A percentile compares a stretch with the other conserved stretches of the same genome.
These are phyloP conservation scores for Schizopygopsis malacanthus DNA, from an alignment of 2,797 vertebrate genomes.

Conservation along the genomic window DNA sequence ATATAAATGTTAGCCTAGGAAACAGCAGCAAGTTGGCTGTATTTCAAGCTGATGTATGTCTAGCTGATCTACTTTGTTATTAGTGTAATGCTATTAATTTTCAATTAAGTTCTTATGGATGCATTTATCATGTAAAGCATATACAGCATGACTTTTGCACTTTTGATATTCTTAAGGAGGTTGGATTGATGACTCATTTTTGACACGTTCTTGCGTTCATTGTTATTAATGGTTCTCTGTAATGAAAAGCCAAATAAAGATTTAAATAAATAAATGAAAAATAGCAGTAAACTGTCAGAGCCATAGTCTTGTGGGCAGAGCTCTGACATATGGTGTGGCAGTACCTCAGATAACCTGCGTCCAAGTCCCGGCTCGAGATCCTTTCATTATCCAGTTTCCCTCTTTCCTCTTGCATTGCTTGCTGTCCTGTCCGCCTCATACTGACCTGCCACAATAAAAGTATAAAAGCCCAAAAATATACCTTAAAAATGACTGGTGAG, in stretches of 20 bases:
- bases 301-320: neutral
- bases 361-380: neutral
- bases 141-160: neutral
- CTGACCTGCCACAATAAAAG: slow-evolving; percentile 4
- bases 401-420: slow-evolving; percentile 5
- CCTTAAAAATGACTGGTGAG: neutral
- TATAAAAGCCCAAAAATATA: neutral
- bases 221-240: neutral
- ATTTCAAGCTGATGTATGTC: neutral
- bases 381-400: slow-evolving; percentile 2
- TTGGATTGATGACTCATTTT: neutral
- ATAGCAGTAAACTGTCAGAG: neutral
- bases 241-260: neutral
- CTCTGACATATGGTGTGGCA: neutral
- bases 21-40: neutral
- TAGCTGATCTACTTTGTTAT: neutral
- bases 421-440: neutral
- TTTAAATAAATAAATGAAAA: neutral
- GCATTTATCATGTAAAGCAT: neutral
- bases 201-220: neutral
- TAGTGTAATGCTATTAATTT: neutral
- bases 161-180: neutral
- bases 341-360: neutral
- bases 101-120: neutral
- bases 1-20: neutral